Evolutionary conservation across 2,113 vertebrate genomes (phyloP).

Genomic region (Eptatretus burgeri): DNA sequence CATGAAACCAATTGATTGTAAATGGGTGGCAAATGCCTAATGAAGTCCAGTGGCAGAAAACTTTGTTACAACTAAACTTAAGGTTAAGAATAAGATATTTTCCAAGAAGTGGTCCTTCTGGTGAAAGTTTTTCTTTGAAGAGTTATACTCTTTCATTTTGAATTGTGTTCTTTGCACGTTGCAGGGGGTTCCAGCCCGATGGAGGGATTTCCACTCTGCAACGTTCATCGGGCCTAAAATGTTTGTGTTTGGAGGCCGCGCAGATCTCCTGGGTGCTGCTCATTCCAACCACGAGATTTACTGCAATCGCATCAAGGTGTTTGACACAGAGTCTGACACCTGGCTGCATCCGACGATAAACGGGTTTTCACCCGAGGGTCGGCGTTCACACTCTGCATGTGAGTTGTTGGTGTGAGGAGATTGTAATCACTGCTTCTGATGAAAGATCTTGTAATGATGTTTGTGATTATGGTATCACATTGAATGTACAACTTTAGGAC

Average conservation of each 20-base stretch:
- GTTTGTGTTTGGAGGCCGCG: constrained; percentile 82
- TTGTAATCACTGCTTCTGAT: background rate
- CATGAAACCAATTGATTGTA: too few species aligned
- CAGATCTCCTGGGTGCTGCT: constrained; percentile 73
- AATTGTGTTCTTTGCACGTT: background rate
- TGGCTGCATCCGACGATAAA: constrained; percentile 51
- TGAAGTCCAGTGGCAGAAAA: too few species aligned
- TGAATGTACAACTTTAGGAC: background rate
- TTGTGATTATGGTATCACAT: background rate
- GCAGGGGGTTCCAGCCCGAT: constrained; percentile 61
- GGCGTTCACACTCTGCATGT: constrained; percentile 86
- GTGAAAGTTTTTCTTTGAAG: too few species aligned
- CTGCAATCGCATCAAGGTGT: constrained; percentile 82
- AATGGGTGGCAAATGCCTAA: too few species aligned
- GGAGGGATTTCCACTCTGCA: constrained; percentile 92
- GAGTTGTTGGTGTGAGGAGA: constrained; percentile 15
- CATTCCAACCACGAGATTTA: constrained; percentile 98
- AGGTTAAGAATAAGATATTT: too few species aligned
- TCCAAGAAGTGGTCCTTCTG: too few species aligned
- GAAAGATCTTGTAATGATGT: background rate
- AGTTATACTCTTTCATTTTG: too few species aligned
- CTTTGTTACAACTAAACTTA: too few species aligned
- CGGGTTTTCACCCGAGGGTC: constrained; percentile 46
- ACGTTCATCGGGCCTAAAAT: constrained; percentile 73
- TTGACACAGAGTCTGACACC: constrained; percentile 58